Percentiles rank a stretch among this genome's conserved stretches.
phyloP scores from a whole-genome alignment of 92 coral and sea anemone species.

The Ricordea florida region DNA sequence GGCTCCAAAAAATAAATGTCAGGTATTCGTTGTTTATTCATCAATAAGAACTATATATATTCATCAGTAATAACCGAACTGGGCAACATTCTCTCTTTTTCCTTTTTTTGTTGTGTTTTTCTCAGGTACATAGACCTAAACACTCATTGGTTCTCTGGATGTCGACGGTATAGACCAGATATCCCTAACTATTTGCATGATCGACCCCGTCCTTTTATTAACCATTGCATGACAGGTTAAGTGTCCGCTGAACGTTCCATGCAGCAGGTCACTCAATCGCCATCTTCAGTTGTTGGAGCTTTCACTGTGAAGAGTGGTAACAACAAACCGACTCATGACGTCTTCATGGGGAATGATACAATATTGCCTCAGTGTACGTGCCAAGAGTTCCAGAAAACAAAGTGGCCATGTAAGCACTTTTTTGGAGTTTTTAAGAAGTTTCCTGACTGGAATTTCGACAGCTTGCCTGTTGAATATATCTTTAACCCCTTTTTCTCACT shows the following conservation, averaged over 20 bases:
- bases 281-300: background rate
- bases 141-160: background rate
- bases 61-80: background rate
- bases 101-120: background rate
- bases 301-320: background rate
- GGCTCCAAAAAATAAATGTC: too few species aligned
- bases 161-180: background rate
- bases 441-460: conserved; percentile 31
- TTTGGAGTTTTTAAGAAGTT: conserved; percentile 27
- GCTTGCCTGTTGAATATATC: conserved; percentile 14
- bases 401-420: conserved; percentile 44
- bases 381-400: conserved; percentile 24
- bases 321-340: conserved; percentile 16
- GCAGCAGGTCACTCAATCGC: background rate
- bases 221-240: conserved; percentile 16
- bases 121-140: background rate
- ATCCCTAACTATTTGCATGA: conserved; percentile 34
- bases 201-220: conserved; percentile 38
- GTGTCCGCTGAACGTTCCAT: conserved; percentile 1
- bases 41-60: background rate
- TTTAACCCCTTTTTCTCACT: conserved; percentile 24
- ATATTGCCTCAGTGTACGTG: conserved; percentile 36
- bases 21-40: background rate
- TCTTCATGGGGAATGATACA: conserved; percentile 26
- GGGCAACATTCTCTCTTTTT: background rate